Evolutionary conservation across 2,888 invertebrate genomes (phyloP).

Genomic region (Melangyna quadrimaculata): DNA sequence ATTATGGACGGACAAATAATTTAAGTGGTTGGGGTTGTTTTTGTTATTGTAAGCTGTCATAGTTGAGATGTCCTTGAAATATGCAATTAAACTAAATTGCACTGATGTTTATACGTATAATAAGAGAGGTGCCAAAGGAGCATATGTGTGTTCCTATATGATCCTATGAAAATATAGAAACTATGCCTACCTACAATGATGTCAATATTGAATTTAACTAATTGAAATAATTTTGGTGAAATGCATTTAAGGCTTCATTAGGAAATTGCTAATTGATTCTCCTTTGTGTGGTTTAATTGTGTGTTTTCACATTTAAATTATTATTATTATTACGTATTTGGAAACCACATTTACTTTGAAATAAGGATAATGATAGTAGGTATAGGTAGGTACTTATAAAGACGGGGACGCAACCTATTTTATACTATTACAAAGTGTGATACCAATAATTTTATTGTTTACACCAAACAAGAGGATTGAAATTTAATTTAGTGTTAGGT

Average conservation of each 20-base stretch:
- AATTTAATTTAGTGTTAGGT: neutral
- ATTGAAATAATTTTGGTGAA: conserved; percentile 38
- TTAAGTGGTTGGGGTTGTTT: neutral
- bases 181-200: no score
- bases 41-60: neutral
- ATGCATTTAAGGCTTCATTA: conserved; percentile 33
- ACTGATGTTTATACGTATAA: neutral
- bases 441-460: conserved; percentile 2
- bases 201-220: conserved; percentile 4
- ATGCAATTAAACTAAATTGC: neutral
- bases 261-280: conserved; percentile 46
- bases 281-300: conserved; percentile 52
- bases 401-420: neutral
- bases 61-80: neutral
- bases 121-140: neutral
- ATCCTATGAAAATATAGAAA: no score
- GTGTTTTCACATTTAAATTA: conserved; percentile 26
- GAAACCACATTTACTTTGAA: neutral
- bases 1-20: neutral
- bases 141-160: no score
- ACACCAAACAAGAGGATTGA: neutral
- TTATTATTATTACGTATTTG: neutral
- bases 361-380: neutral
- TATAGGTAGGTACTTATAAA: neutral
- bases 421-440: neutral